Evolutionary conservation across 2,113 vertebrate species (phyloP), one percentile per base, ranked within the genome.

Genomic region (Oncorhynchus keta): DNA sequence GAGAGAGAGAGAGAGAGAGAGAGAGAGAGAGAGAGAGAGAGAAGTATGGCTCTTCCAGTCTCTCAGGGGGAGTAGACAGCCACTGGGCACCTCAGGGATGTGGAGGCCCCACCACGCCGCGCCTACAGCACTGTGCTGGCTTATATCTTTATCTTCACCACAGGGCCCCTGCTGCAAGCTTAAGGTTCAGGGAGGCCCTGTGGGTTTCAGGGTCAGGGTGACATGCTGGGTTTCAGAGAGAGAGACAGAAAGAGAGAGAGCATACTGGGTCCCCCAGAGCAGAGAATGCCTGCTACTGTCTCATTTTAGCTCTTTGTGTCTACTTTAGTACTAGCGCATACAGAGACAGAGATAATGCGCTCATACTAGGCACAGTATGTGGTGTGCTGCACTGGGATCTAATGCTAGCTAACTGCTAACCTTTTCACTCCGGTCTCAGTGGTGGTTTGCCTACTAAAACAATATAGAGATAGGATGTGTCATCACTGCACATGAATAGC

Each of bases 111-210:
- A 81, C 14, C 49, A 11, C 49, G 2, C 49, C 49, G 2, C 49
- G 16, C 12, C 49, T 14, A 55, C 49, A 16, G 49, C 49, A 1
- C 76, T 84, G 73, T 75, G 62, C 4, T 70, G 82, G 74, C 86
- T 88, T 83, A 85, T 81, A 90, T 88, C 86, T 89, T 90, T 84
- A 90, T 89, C 85, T 79, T 79, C 83, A 84, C 82, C 78, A 59
- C 84, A 85, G 73, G 86, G 83, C 65, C 73, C 79, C 76, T 22
- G 18, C 55, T 55, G 22, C 84, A 75, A 77, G 72, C 70, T 65
- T 78, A 11, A 20, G n/a, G 59, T 79, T 87, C 65, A 82, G 79
- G 75, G 80, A 86, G 55, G 59, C 76, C 79, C 75, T 66, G 32
- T 61, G 74, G 82, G 81, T 6, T 80, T 85, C 73, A 69, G 84